These are phyloP conservation scores for Adelges cooleyi DNA, from an alignment of 1,140 invertebrate species.

Conservation along the genomic window DNA sequence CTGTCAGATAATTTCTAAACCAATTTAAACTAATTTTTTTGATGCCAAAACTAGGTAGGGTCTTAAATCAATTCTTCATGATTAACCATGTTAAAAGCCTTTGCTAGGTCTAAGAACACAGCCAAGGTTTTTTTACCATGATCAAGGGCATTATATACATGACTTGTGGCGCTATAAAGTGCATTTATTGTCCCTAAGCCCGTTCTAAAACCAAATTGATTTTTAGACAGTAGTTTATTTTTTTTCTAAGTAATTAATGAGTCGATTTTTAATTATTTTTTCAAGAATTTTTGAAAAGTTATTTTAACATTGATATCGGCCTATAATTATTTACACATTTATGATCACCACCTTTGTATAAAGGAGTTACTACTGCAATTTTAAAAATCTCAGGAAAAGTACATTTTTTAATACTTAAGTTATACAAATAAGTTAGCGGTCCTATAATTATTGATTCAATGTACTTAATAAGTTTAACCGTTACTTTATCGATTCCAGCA, in stretches of 20 bases:
- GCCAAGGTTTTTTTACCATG: not conserved
- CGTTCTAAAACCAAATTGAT: constrained; percentile 11
- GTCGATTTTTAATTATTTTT: not conserved
- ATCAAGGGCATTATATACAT: not conserved
- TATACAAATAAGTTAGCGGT: not conserved
- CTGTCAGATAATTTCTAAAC: constrained; percentile 13
- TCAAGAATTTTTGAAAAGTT: constrained; percentile 17
- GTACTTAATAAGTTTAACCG: not conserved
- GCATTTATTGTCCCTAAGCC: constrained; percentile 14
- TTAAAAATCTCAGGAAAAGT: constrained; percentile 16
- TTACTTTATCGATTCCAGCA: not conserved
- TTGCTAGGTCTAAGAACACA: constrained; percentile 27
- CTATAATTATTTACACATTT: constrained; percentile 11
- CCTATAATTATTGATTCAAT: not conserved
- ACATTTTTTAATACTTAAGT: not conserved
- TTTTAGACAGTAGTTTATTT: not conserved
- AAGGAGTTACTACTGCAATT: not conserved
- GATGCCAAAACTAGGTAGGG: constrained; percentile 10
- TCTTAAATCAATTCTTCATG: constrained; percentile 23
- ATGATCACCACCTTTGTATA: not conserved
- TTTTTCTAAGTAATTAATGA: constrained; percentile 12
- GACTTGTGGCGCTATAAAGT: not conserved
- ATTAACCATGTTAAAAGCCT: constrained; percentile 29
- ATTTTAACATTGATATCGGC: not conserved
- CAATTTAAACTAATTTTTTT: not conserved